These are phyloP conservation scores for Paedocypris micromegethes DNA, from an alignment of 2,797 vertebrate species.

Conservation along the genomic window DNA sequence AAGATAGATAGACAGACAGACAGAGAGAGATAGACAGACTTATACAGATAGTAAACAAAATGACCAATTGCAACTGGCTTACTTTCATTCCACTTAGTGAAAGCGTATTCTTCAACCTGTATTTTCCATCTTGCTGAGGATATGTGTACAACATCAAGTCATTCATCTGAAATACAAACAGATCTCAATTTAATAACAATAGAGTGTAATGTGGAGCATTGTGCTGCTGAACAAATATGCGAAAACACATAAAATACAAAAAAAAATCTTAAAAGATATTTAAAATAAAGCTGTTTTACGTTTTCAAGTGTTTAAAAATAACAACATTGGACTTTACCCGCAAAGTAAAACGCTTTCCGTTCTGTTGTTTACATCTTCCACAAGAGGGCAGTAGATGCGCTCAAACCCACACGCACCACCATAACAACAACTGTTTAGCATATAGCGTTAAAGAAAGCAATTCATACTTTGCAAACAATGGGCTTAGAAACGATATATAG, in stretches of 20 bases:
- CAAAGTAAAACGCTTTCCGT: background rate
- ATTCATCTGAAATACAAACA: slow-evolving; percentile 78
- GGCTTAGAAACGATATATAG: slow-evolving; percentile 45
- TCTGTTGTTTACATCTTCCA: slow-evolving; percentile 48
- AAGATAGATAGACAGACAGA: background rate
- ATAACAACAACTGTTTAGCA: too few relatives aligned
- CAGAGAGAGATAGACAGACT: background rate
- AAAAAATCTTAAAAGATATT: too few relatives aligned
- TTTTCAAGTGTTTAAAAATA: too few relatives aligned
- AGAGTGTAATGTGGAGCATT: too few relatives aligned
- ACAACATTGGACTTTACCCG: too few relatives aligned
- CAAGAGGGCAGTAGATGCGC: slow-evolving; percentile 50
- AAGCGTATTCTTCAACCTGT: slow-evolving; percentile 85
- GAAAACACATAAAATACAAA: background rate
- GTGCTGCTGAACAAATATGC: slow-evolving; percentile 1
- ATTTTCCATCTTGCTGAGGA: slow-evolving; percentile 94
- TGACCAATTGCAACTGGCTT: slow-evolving; percentile 13
- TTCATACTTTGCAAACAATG: slow-evolving; percentile 56
- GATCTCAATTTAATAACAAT: slow-evolving; percentile 2
- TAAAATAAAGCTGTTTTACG: too few relatives aligned
- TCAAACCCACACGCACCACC: background rate
- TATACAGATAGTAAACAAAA: background rate
- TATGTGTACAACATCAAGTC: slow-evolving; percentile 93
- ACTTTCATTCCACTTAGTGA: slow-evolving; percentile 89
- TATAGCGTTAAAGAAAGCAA: slow-evolving; percentile 8